Conservation (phyloP, 2,888 invertebrate genomes). For the Ophion ventricosus region DNA sequence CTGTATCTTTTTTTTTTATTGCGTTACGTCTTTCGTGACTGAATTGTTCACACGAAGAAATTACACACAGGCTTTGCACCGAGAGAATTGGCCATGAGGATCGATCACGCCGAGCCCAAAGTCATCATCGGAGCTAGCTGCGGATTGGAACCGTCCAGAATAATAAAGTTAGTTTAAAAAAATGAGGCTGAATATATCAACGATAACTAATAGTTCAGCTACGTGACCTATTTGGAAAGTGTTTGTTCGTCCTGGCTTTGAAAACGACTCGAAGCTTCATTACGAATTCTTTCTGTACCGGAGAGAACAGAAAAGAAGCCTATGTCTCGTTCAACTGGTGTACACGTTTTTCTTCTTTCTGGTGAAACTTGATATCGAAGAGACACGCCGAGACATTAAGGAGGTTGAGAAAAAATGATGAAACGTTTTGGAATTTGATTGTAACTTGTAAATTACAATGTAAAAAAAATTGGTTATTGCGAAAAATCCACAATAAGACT, state of each 20-base stretch:
- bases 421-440: no score
- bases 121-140: slow-evolving; percentile 95
- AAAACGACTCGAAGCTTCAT: not conserved
- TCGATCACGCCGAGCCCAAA: slow-evolving; percentile 94
- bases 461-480: no score
- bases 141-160: slow-evolving; percentile 94
- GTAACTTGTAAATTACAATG: no score
- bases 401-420: no score
- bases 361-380: not conserved
- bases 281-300: not conserved
- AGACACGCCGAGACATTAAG: not conserved
- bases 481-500: no score
- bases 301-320: not conserved
- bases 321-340: not conserved
- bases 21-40: not conserved
- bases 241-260: not conserved
- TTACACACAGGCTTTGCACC: slow-evolving; percentile 92
- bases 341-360: not conserved
- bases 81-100: slow-evolving; percentile 92
- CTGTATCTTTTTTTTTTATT: slow-evolving; percentile 1
- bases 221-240: not conserved
- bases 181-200: no score
- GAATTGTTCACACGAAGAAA: slow-evolving; percentile 10
- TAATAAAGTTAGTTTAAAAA: slow-evolving; percentile 86
- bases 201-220: not conserved